Percentiles rank a stretch among this genome's conserved stretches.
These are phyloP conservation scores for Melinaea menophilus DNA, from an alignment of 2,888 invertebrate species.

Conservation along the genomic window DNA sequence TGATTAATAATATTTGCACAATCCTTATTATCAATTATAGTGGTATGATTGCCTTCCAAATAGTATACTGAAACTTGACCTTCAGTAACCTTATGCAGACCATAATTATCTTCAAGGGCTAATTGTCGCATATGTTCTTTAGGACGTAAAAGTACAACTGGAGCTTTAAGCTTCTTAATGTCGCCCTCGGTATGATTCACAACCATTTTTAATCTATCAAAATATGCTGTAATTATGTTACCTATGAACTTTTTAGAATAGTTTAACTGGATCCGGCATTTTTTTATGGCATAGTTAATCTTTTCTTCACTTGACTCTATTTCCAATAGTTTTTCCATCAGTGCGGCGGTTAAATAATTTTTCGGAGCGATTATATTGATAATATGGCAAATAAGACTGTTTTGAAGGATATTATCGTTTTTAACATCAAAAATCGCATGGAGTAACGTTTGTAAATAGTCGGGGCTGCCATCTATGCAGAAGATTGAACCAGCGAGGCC, in stretches of 20 bases:
- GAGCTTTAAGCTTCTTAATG: conserved; percentile 74
- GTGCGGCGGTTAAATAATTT: conserved; percentile 49
- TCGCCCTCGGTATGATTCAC: conserved; percentile 63
- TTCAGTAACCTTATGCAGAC: conserved; percentile 77
- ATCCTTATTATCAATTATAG: conserved; percentile 82
- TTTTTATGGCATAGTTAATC: conserved; percentile 66
- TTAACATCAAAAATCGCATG: conserved; percentile 65
- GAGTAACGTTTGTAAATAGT: conserved; percentile 79
- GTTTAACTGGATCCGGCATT: conserved; percentile 56
- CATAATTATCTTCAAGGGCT: conserved; percentile 81
- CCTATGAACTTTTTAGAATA: conserved; percentile 54
- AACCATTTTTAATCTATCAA: conserved; percentile 76
- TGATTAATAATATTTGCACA: conserved; percentile 80
- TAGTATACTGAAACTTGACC: conserved; percentile 78
- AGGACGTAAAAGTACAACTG: conserved; percentile 81
- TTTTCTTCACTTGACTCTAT: conserved; percentile 78
- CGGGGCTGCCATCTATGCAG: conserved; percentile 90
- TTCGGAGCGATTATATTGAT: conserved; percentile 71
- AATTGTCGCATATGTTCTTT: conserved; percentile 74
- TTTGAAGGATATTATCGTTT: conserved; percentile 74
- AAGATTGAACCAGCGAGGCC: conserved; percentile 79
- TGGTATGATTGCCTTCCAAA: conserved; percentile 85
- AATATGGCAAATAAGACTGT: conserved; percentile 76
- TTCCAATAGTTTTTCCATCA: conserved; percentile 68
- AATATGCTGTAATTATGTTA: conserved; percentile 47